Percentiles rank a stretch among this genome's conserved stretches.
Evolutionary conservation across 2,113 vertebrate genomes (phyloP).

Genomic region (Larimichthys crocea): DNA sequence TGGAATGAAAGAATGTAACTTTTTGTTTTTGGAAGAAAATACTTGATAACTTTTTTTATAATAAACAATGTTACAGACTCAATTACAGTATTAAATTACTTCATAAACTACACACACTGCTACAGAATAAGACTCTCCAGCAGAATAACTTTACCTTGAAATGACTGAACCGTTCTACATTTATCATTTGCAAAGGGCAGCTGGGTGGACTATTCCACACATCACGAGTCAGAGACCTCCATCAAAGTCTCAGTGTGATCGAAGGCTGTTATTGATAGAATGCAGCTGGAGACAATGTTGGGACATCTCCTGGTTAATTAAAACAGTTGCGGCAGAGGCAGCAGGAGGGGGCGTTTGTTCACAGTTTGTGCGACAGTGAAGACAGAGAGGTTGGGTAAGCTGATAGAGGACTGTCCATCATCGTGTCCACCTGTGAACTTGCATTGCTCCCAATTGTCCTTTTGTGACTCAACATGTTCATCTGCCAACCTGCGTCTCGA

Average conservation of each 20-base stretch:
- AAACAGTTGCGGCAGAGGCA: slow-evolving; percentile 17
- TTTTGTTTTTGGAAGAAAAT: not conserved
- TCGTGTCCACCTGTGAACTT: slow-evolving; percentile 15
- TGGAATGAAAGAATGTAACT: not conserved
- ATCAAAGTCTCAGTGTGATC: slow-evolving; percentile 45
- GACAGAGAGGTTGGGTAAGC: not conserved
- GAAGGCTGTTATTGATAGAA: slow-evolving; percentile 36
- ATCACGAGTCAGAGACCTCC: slow-evolving; percentile 41
- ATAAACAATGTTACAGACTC: no score
- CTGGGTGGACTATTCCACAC: slow-evolving; percentile 40
- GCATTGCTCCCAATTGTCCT: slow-evolving; percentile 2
- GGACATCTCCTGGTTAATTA: slow-evolving; percentile 48
- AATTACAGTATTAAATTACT: no score
- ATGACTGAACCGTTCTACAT: slow-evolving; percentile 28
- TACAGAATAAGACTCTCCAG: not conserved
- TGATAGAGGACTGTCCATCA: slow-evolving; percentile 38
- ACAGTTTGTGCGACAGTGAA: not conserved
- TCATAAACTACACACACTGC: not conserved
- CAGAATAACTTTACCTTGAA: slow-evolving; percentile 22
- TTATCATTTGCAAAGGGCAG: slow-evolving; percentile 63
- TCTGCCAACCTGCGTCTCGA: slow-evolving; percentile 13
- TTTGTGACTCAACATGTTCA: slow-evolving; percentile 25
- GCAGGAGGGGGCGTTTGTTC: slow-evolving; percentile 17
- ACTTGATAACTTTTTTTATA: no score
- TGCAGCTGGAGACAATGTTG: slow-evolving; percentile 27